These are phyloP conservation scores for Chrysolina oricalcia DNA, from an alignment of 2,888 invertebrate genomes.

Conservation along the genomic window DNA sequence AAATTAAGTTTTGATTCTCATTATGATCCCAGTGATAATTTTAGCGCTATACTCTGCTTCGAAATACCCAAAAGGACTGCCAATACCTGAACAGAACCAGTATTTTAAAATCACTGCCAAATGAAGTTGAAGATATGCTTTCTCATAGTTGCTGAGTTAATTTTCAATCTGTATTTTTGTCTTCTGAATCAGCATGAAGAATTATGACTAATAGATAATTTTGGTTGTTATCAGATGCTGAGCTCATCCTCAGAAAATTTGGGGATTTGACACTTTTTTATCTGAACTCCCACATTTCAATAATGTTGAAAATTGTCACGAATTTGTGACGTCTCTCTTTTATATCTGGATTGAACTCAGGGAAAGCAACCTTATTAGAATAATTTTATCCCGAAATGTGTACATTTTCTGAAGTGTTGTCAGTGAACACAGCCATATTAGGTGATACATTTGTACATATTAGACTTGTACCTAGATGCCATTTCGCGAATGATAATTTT, in stretches of 20 bases:
- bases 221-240: background rate
- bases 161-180: background rate
- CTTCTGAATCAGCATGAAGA: background rate
- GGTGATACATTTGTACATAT: conserved; percentile 42
- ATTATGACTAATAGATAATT: background rate
- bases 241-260: background rate
- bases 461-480: conserved; percentile 32
- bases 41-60: background rate
- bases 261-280: background rate
- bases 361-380: conserved; percentile 51
- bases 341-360: conserved; percentile 50
- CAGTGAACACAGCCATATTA: conserved; percentile 63
- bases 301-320: background rate
- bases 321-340: background rate
- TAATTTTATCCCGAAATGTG: conserved; percentile 42
- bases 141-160: background rate
- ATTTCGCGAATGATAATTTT: conserved; percentile 32
- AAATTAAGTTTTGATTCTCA: background rate
- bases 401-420: conserved; percentile 51
- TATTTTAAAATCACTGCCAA: conserved; percentile 11
- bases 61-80: background rate
- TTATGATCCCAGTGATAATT: background rate
- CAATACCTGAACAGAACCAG: background rate
- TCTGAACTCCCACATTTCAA: background rate
- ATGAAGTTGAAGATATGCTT: background rate